phyloP scores from a whole-genome alignment of 2,797 vertebrate genomes.

The Mormyrops attenuatus region DNA sequence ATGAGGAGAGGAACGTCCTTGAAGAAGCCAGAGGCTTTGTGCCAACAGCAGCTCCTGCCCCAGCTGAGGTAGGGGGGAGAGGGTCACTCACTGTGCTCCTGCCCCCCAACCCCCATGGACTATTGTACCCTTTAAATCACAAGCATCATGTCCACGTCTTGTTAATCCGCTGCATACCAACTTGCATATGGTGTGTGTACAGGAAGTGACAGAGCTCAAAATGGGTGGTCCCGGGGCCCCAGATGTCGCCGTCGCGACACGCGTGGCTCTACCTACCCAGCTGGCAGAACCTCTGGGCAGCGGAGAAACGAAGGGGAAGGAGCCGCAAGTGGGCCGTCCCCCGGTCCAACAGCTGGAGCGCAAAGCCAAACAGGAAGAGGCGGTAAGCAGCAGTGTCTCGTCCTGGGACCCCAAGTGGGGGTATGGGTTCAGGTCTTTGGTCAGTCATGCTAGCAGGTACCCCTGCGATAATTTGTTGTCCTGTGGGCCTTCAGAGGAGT shows the following conservation, averaged over 20 bases:
- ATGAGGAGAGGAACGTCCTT: slow-evolving; percentile 91
- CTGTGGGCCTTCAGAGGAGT: not conserved
- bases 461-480: not conserved
- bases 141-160: not conserved
- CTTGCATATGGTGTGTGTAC: not conserved
- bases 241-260: not conserved
- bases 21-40: slow-evolving; percentile 86
- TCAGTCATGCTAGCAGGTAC: not conserved
- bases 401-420: not conserved
- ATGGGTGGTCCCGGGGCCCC: not conserved
- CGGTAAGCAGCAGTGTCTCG: not conserved
- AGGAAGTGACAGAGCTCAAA: not conserved
- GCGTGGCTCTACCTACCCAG: no score
- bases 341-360: not conserved
- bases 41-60: slow-evolving; percentile 49
- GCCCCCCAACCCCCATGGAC: not conserved
- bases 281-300: not conserved
- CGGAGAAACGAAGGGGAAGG: not conserved
- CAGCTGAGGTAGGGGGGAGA: not conserved
- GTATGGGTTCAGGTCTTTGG: not conserved
- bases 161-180: not conserved
- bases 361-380: not conserved
- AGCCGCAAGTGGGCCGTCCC: not conserved
- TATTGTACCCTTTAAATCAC: not conserved
- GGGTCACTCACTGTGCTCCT: not conserved